These are phyloP conservation scores for Pherbina coryleti DNA, from an alignment of 2,888 invertebrate genomes.

Conservation along the genomic window DNA sequence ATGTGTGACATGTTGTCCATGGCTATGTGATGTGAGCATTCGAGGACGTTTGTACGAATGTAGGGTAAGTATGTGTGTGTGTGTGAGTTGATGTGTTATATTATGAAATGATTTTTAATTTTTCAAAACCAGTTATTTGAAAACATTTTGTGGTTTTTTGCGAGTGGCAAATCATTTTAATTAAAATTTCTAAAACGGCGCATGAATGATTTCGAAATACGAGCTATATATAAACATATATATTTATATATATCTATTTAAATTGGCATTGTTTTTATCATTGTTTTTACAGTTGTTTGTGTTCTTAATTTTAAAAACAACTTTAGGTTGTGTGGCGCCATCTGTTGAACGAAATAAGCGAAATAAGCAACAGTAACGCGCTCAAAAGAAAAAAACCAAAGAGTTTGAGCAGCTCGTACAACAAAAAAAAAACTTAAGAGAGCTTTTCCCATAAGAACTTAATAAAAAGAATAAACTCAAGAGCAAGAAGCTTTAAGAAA, in stretches of 20 bases:
- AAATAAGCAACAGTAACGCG: neutral
- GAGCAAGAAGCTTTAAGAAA: slow-evolving; percentile 56
- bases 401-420: neutral
- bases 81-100: slow-evolving; percentile 34
- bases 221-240: no score
- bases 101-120: slow-evolving; percentile 38
- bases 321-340: slow-evolving; percentile 51
- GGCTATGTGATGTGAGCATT: neutral
- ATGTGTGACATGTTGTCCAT: slow-evolving; percentile 1
- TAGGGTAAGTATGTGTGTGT: slow-evolving; percentile 30
- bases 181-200: slow-evolving; percentile 54
- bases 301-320: neutral
- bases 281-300: neutral
- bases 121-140: slow-evolving; percentile 36
- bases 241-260: no score
- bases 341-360: slow-evolving; percentile 45
- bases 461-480: slow-evolving; percentile 19
- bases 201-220: slow-evolving; percentile 14
- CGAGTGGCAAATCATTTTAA: slow-evolving; percentile 58
- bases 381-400: neutral
- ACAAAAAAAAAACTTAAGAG: neutral
- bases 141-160: slow-evolving; percentile 52
- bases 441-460: slow-evolving; percentile 8
- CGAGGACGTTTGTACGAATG: neutral
- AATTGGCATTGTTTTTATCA: neutral